These are phyloP conservation scores for Hemiprocne comata DNA, from an alignment of 2,113 vertebrate species.

Conservation along the genomic window DNA sequence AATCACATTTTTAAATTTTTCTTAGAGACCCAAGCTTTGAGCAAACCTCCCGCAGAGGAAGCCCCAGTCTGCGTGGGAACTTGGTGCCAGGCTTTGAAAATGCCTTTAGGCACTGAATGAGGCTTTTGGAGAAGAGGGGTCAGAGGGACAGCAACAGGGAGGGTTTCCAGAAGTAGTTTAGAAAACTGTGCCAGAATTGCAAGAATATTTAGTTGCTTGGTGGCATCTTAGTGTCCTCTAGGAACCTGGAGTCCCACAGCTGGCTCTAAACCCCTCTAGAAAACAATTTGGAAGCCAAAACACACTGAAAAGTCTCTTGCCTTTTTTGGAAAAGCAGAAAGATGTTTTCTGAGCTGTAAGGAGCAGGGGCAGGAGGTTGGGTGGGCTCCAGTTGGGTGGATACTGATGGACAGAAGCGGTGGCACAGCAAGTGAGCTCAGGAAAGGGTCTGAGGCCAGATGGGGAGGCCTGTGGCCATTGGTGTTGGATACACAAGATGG, in stretches of 20 bases:
- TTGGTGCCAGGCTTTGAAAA: background rate
- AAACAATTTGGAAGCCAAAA: background rate
- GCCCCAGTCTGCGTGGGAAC: rapidly evolving
- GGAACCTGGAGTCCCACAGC: background rate
- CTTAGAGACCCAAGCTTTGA: background rate
- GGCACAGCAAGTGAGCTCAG: background rate
- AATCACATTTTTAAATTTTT: background rate
- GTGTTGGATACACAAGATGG: background rate
- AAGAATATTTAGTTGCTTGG: background rate
- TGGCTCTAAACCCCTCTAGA: background rate
- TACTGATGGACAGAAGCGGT: background rate
- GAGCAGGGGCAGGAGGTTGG: background rate
- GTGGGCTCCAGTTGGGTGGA: background rate
- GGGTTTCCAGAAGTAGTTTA: background rate
- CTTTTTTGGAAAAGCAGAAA: background rate
- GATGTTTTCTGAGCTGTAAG: background rate
- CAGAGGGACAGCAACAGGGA: background rate
- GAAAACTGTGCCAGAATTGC: background rate
- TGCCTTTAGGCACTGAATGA: background rate
- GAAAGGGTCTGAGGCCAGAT: background rate
- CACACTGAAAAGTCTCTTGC: background rate
- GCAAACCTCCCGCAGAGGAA: background rate
- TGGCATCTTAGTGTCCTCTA: background rate
- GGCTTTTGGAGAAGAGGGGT: background rate
- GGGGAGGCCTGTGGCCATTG: background rate